Conservation (phyloP, 2,113 vertebrate genomes). For the Tor tambroides region DNA sequence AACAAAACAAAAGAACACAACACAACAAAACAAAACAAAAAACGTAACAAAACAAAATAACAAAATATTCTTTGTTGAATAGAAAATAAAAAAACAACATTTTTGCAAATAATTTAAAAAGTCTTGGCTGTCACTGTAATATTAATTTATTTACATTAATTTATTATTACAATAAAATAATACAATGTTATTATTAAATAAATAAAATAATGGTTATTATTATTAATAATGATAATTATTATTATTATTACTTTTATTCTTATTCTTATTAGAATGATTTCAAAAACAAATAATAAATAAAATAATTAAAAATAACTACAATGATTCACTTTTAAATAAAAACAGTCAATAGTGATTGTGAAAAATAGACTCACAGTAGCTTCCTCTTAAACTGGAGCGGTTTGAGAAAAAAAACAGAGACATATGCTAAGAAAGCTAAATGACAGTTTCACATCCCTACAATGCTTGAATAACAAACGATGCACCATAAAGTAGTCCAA, state of each 20-base stretch:
- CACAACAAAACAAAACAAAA: too few species aligned
- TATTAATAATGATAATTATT: background rate
- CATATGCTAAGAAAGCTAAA: background rate
- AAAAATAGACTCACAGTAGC: background rate
- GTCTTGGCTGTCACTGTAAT: too few species aligned
- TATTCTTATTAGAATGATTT: too few species aligned
- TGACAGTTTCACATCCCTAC: background rate
- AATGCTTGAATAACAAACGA: slow-evolving; percentile 20
- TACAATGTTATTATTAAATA: too few species aligned
- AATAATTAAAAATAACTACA: background rate
- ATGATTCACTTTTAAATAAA: background rate
- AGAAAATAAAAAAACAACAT: too few species aligned
- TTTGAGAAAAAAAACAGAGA: background rate
- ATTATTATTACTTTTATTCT: too few species aligned
- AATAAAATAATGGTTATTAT: background rate
- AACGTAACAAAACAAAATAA: too few species aligned
- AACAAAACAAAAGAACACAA: too few species aligned
- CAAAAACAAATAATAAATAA: background rate
- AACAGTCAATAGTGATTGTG: background rate
- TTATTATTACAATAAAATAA: too few species aligned
- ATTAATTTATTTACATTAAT: too few species aligned
- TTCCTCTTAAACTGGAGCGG: background rate
- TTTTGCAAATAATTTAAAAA: too few species aligned
- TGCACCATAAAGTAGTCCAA: background rate
- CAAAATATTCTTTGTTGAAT: too few species aligned